Base-by-base conservation (phyloP, 2,113 vertebrate species). In the Rynchops niger region DNA sequence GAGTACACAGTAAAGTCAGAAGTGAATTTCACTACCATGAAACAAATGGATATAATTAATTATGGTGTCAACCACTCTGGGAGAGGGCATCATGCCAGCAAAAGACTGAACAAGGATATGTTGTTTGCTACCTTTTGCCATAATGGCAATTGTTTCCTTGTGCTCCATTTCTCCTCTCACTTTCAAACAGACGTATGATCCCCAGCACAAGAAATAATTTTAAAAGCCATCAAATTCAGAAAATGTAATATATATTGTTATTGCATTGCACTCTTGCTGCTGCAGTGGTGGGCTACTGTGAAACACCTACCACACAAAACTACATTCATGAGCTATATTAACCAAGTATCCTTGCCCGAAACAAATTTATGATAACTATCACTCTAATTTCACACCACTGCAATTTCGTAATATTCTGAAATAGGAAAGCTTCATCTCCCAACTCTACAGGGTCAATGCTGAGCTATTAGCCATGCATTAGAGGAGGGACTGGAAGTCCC, bases 31-130 rank as follows among this genome's bases (percentile, higher is more conserved):
- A 87, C 82, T 94, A 32, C 81, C 86, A 79, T 78, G 80, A 94
- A 97, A 91, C 59, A 97, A 97, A 96, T 89, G 32, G 21, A 55
- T 90, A 69, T 89, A 96, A 98, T 98, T 97, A 97, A 98, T 97
- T 96, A 96, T 76, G 29, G 95, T 93, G 93, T 96, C 97, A 98
- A 8, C 49, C 52, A 91, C 70, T 93, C 82, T 50, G 76, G 56
- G 93, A 81, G 12, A 96, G 56, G 76, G 59, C 76, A 95, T 67
- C 55, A 32, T 74, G 62, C 88, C 87, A 91, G 82, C 53, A 92
- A 62, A 95, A 83, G 45, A 55, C 17, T 2, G 3, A 93, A 66
- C 34, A 66, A 93, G 23, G 5, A 34, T 36, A 7, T 58, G 47
- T 25, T 85, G 59, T 74, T 97, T 88, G 91, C 84, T 88, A 53